A percentile compares a stretch with the other conserved stretches of the same genome.
Evolutionary conservation across 2,113 vertebrate species (phyloP).

Genomic region (Ailuropoda melanoleuca): DNA sequence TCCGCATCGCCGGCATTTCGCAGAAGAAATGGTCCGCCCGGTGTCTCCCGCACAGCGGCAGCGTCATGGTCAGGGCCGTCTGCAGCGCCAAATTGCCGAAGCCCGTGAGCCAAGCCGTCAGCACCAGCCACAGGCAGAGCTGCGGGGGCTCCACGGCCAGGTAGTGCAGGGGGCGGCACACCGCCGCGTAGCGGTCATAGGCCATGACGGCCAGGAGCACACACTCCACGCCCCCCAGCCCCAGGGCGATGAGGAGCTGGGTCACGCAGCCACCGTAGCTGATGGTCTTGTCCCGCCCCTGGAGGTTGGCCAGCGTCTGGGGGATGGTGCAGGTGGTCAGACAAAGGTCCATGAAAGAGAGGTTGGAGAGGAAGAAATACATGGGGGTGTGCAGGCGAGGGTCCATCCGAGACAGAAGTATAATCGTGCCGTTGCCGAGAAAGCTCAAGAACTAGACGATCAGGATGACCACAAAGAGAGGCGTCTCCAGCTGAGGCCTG

Average conservation of each 20-base stretch:
- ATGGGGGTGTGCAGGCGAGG: conserved; percentile 63
- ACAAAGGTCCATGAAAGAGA: conserved; percentile 72
- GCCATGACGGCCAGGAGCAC: conserved; percentile 70
- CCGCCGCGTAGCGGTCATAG: conserved; percentile 65
- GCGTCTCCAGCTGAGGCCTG: background rate
- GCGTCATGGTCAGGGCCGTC: conserved; percentile 47
- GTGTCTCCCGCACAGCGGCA: conserved; percentile 62
- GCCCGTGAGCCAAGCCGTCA: conserved; percentile 54
- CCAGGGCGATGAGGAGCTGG: conserved; percentile 69
- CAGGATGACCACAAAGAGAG: conserved; percentile 54
- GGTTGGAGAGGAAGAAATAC: conserved; percentile 75
- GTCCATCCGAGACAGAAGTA: conserved; percentile 28
- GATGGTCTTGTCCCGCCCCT: conserved; percentile 50
- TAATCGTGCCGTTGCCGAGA: conserved; percentile 53
- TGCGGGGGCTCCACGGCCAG: conserved; percentile 40
- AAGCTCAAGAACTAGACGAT: conserved; percentile 59
- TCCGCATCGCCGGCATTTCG: conserved; percentile 64
- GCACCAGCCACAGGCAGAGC: conserved; percentile 41
- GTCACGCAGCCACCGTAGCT: conserved; percentile 55
- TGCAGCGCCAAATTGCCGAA: conserved; percentile 46
- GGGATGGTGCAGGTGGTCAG: conserved; percentile 66
- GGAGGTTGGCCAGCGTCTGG: conserved; percentile 60
- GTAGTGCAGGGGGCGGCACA: conserved; percentile 66
- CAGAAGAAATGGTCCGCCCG: conserved; percentile 73
- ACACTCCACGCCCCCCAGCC: conserved; percentile 58